phyloP scores from a whole-genome alignment of 2,113 vertebrate genomes.

The Symphodus melops region DNA sequence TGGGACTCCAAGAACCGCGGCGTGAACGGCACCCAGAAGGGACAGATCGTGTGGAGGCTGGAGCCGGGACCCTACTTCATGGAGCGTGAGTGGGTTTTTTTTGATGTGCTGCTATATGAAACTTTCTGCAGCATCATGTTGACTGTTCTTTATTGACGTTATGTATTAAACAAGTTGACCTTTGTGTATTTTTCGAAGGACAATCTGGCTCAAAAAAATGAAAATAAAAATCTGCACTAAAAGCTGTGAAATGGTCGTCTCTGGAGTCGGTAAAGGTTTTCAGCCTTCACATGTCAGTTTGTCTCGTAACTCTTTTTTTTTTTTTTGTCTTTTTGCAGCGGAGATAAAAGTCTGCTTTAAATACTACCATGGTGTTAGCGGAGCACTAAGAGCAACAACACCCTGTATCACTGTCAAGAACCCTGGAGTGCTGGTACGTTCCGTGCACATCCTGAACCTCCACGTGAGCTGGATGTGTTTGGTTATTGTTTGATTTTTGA shows the following conservation, averaged over 20 bases:
- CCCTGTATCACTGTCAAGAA: constrained; percentile 98
- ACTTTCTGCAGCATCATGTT: no score
- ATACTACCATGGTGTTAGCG: constrained; percentile 97
- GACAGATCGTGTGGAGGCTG: constrained; percentile 96
- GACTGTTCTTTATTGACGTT: no score
- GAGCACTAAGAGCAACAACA: constrained; percentile 93
- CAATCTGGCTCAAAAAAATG: no score
- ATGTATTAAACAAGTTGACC: no score
- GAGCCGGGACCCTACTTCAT: constrained; percentile 96
- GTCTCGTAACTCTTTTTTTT: not conserved
- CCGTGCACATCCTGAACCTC: not conserved
- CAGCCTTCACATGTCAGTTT: not conserved
- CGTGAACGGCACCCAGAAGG: constrained; percentile 95
- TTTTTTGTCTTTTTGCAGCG: constrained; percentile 79
- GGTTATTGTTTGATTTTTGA: no score
- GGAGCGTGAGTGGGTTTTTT: constrained; percentile 89
- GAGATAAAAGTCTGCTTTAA: constrained; percentile 99
- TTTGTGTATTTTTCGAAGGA: no score
- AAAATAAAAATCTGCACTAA: no score
- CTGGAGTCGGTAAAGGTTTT: no score
- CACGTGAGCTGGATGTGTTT: no score
- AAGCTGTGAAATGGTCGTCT: no score
- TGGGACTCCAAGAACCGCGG: constrained; percentile 99
- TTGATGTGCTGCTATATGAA: no score
- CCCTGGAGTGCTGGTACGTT: constrained; percentile 88